Base-by-base conservation (phyloP, 2,113 vertebrate genomes). In the Panthera tigris region DNA sequence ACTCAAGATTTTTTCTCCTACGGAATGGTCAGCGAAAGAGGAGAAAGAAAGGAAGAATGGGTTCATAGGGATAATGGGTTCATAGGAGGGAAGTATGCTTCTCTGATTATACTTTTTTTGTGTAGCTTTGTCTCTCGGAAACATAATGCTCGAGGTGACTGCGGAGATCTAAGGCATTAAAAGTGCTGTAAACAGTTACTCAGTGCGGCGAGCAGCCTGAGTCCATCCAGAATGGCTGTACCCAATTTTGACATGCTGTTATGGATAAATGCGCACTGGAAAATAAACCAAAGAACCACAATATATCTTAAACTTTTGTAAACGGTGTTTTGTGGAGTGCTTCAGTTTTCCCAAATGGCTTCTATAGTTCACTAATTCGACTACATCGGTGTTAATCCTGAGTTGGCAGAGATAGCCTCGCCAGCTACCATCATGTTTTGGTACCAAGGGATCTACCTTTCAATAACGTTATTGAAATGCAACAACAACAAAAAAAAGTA, bases 391-490 rank as follows among this genome's bases (percentile, higher is more conserved):
- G 55, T 80, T 96, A 82, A 97, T 94, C 93, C 55, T 97, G 94
- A 97, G 95, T 92, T 95, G 80, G 52, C 79, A 93, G 79, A 95
- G 36, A 39, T 50, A 81, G 97, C 79, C 94, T 94, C 76, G 84
- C 48, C 89, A 98, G 93, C 84, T 92, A n/a, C 48, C 92, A 66
- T 97, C 89, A n/a, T 93, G 89, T 88, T 95, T 63, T 96, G 96
- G 81, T 84, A 96, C 71, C 80, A 98, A 98, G 84, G 82, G 74
- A 36, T 2, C 68, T 89, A 99, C 99, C 99, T 99, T 99, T 99
- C 99, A 99, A 99, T 99, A 99, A 99, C 99, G 98, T 96, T 98
- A 99, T 96, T 99, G 99, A 99, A 99, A 99, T 97, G 99, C 87
- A 97, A 71, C 27, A 45, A 76, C 15, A 66, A 66, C 39, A 33